Evolutionary conservation across 2,888 invertebrate species (phyloP), one percentile per base, ranked within the genome.

Genomic region (Smittia sp.): DNA sequence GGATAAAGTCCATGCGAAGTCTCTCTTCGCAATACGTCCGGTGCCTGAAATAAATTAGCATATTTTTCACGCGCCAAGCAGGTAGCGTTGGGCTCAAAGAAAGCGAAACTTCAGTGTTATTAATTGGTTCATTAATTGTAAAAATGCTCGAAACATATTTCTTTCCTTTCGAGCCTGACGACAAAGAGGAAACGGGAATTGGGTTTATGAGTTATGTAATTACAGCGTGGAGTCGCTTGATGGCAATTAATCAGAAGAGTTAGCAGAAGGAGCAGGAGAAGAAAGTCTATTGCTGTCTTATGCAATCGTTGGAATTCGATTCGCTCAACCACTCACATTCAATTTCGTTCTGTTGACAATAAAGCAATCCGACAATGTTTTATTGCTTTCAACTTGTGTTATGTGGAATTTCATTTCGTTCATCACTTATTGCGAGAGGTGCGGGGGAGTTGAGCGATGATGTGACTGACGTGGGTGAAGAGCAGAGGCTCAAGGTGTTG

Each of bases 91-190:
- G 22, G 18, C 25, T 3, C 11, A 58, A 27, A 24, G 63, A 24
- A 27, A 58, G 20, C 27, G 11, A 39, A 38, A 39, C 2, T 65
- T 27, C 65, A 32, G 15, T 58, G 25, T 65, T 65, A 66, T 66
- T 66, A 66, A 66, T 66, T 66, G 66, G 39, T 66, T 66, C 66
- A 66, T 66, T 66, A 66, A 66, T 66, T 66, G 39, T 66, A 18
- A 39, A 66, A 32, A 66, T 66, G 2, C 20, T 13, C 1, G 9
- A 66, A 66, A 66, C 18, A 58, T 32, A 22, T 65, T n/a, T 24
- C 65, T 6, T 46, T 15, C 46, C 46, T 46, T 46, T 46, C 15
- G 6, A 11, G 2, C 46, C 46, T 46, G 15, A 46, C 58, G 22
- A 20, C 58, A 22, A 58, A 58, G 7, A 18, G 3, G 58, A 58